Evolutionary conservation across 2,113 vertebrate genomes (phyloP).

Genomic region (Nipponia nippon): DNA sequence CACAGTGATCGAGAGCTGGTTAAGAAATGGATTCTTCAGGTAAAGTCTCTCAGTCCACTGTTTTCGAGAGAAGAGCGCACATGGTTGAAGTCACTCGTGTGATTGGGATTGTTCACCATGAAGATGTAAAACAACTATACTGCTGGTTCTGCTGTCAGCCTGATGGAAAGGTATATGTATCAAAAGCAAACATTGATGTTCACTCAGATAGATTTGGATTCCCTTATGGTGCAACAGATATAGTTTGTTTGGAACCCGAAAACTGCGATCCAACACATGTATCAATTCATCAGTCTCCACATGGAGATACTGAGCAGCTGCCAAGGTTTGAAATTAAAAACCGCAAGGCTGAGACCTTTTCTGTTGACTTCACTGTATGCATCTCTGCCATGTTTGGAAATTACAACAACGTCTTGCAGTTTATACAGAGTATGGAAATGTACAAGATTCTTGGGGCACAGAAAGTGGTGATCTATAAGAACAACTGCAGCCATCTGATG

Average conservation of each 20-base stretch:
- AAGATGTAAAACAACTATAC: slow-evolving; percentile 65
- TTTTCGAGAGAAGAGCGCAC: too few relatives aligned
- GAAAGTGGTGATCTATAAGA: slow-evolving; percentile 80
- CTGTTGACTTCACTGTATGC: slow-evolving; percentile 77
- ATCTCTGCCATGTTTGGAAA: slow-evolving; percentile 76
- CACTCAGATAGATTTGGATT: slow-evolving; percentile 76
- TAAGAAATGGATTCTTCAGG: not conserved
- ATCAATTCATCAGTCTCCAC: not conserved
- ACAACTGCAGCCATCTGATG: slow-evolving; percentile 73
- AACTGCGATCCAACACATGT: slow-evolving; percentile 30
- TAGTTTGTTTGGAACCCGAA: slow-evolving; percentile 32
- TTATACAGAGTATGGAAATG: slow-evolving; percentile 78
- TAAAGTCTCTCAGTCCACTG: not conserved
- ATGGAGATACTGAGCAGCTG: not conserved
- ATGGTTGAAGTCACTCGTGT: slow-evolving; percentile 63
- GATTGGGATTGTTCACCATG: slow-evolving; percentile 70
- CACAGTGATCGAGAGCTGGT: not conserved
- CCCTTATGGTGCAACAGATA: slow-evolving; percentile 57
- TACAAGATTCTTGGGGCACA: slow-evolving; percentile 78
- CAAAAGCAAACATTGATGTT: slow-evolving; percentile 44
- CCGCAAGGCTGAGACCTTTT: not conserved
- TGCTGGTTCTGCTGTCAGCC: slow-evolving; percentile 72
- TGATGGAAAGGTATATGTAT: not conserved
- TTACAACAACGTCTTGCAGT: slow-evolving; percentile 80
- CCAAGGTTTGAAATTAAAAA: slow-evolving; percentile 67